These are phyloP conservation scores for Hozukius guyotensis DNA, from an alignment of 2,797 vertebrate species.

Conservation along the genomic window DNA sequence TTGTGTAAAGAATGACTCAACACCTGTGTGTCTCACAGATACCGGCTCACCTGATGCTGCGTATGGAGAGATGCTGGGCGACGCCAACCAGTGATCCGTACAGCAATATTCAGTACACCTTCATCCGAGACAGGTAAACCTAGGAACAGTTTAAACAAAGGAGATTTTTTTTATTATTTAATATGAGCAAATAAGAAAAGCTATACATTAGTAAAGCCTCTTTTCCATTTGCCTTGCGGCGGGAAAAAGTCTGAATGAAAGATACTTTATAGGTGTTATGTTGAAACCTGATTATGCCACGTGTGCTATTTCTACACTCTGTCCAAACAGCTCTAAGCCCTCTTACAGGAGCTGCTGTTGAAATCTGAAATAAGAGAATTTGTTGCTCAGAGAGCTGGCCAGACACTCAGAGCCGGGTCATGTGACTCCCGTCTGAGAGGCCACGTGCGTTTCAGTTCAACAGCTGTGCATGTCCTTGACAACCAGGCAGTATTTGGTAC, in stretches of 20 bases:
- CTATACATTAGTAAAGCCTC: not conserved
- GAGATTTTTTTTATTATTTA: not conserved
- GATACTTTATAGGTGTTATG: not conserved
- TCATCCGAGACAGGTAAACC: conserved; percentile 82
- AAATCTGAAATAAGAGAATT: conserved; percentile 76
- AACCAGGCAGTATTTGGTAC: conserved; percentile 69
- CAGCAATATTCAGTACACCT: conserved; percentile 83
- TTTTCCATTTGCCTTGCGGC: not conserved
- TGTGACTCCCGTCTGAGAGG: conserved; percentile 70
- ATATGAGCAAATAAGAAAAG: not conserved
- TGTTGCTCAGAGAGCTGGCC: conserved; percentile 63
- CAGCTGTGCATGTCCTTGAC: conserved; percentile 81
- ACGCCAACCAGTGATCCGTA: conserved; percentile 83
- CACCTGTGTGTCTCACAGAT: conserved; percentile 63
- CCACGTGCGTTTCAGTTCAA: conserved; percentile 67
- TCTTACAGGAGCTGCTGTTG: conserved; percentile 59
- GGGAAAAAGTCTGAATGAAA: not conserved
- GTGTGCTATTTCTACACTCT: not conserved
- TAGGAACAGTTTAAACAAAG: not conserved
- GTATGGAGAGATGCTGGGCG: conserved; percentile 85
- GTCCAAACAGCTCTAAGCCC: conserved; percentile 28
- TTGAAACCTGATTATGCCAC: conserved; percentile 6
- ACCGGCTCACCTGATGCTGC: conserved; percentile 81
- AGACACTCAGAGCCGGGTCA: conserved; percentile 67
- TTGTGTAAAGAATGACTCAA: not conserved